These are phyloP conservation scores for Casuarius casuarius DNA, from an alignment of 2,113 vertebrate genomes.

Conservation along the genomic window DNA sequence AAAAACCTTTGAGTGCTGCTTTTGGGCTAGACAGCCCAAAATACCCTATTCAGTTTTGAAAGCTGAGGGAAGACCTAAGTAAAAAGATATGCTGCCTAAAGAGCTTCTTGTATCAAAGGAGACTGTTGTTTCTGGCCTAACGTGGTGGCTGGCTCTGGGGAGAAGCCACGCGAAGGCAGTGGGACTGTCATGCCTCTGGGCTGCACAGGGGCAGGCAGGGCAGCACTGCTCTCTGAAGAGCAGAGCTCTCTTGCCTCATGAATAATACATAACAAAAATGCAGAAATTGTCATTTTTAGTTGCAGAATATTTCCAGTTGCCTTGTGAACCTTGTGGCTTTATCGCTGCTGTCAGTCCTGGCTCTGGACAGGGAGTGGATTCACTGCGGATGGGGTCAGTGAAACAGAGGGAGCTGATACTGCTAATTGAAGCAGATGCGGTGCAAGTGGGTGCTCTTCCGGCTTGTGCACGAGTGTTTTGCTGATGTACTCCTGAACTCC, in stretches of 20 bases:
- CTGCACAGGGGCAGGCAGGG: neutral
- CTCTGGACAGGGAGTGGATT: neutral
- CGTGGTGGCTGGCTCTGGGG: neutral
- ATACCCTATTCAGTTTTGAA: neutral
- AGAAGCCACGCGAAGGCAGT: neutral
- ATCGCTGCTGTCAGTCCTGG: accelerated
- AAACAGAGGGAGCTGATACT: neutral
- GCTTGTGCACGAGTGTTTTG: neutral
- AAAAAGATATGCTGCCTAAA: neutral
- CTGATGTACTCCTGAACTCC: neutral
- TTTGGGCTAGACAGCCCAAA: neutral
- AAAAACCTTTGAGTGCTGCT: neutral
- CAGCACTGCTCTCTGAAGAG: neutral
- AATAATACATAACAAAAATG: neutral
- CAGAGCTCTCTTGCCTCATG: accelerated
- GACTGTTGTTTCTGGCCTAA: neutral
- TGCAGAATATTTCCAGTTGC: neutral
- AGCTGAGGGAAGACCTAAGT: neutral
- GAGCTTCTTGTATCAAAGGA: neutral
- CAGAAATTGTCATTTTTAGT: neutral
- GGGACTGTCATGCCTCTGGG: neutral
- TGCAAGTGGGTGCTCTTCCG: neutral
- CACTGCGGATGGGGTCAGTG: accelerated
- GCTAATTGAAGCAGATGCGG: neutral
- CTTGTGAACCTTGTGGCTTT: neutral